Base-by-base conservation (phyloP, 53 echinoderm and acorn worm genomes). In the Antedon mediterranea region DNA sequence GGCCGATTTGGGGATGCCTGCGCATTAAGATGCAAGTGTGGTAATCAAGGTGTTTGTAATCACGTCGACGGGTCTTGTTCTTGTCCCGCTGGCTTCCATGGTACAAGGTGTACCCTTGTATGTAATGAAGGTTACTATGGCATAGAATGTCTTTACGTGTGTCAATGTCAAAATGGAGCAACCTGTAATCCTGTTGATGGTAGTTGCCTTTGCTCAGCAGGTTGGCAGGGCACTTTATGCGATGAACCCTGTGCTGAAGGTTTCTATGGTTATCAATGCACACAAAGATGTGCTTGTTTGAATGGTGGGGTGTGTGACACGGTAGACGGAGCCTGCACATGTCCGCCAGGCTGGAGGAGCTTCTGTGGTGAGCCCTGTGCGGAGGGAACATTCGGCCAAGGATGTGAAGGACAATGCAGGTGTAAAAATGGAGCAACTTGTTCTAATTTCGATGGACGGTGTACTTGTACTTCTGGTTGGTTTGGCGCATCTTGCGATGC, bases 231-330 rank as follows among this genome's bases (percentile, higher is more conserved):
- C 26, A 43, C 76, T 15, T 31, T 77, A 0, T 95, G 95, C 72
- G 81, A 80, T 29, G 30, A 34, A 70, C 89, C 91, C 9, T 95
- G 95, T 79, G 74, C 73, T 29, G 86, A 78, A 3, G 95, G 91
- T 27, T 89, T 73, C 31, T 95, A 78, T 74, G 95, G 95, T 43
- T 28, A 31, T n/a, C 79, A 89, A 33, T 95, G 95, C 81, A 31
- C 81, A 7, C 74, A 80, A 33, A n/a, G 31, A 4, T 95, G 95
- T 34, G 82, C 73, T 30, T 95, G 95, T 34, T 70, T 79, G 37
- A 91, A 91, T 76, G 89, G 91, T 5, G 95, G 95, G 1, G 77
- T 84, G 15, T 95, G 95, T 71, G 85, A 95, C 72, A 87, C 87
- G 6, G 89, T 89, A 71, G 86, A 84, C 28, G 92, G 92, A 18